Conservation (phyloP, 2,888 invertebrate genomes). For the Priocnemis perturbator region DNA sequence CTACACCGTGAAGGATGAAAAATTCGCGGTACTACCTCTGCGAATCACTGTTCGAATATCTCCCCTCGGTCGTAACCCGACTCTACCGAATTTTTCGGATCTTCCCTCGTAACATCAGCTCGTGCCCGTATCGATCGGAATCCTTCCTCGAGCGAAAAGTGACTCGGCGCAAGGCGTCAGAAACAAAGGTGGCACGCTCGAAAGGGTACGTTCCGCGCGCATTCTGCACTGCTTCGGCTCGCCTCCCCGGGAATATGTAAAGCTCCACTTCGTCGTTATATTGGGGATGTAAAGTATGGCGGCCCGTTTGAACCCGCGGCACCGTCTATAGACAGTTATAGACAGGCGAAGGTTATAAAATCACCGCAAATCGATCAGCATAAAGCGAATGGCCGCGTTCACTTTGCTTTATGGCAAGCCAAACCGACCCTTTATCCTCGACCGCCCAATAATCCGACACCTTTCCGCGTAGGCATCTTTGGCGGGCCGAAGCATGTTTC, state of each 20-base stretch:
- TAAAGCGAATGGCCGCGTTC: conserved; percentile 66
- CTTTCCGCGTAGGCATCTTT: conserved; percentile 31
- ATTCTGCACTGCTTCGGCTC: background rate
- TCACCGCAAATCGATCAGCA: conserved; percentile 73
- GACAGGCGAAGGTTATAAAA: conserved; percentile 71
- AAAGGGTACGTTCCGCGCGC: conserved; percentile 3
- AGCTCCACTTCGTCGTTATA: conserved; percentile 65
- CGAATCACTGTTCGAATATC: too few relatives aligned
- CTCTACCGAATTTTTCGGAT: too few relatives aligned
- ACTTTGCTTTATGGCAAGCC: conserved; percentile 67
- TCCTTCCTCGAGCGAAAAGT: too few relatives aligned
- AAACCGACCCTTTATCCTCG: conserved; percentile 62
- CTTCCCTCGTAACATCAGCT: too few relatives aligned
- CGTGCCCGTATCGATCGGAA: too few relatives aligned
- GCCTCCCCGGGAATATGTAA: conserved; percentile 60
- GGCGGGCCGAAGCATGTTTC: too few relatives aligned
- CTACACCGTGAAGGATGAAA: too few relatives aligned
- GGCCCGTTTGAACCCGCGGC: conserved; percentile 69
- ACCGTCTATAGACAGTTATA: conserved; percentile 50
- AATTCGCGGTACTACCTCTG: too few relatives aligned
- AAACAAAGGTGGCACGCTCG: background rate
- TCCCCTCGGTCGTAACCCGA: too few relatives aligned
- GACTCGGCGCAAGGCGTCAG: too few relatives aligned
- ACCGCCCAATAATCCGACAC: conserved; percentile 60
- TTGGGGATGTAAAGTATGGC: conserved; percentile 65